Evolutionary conservation across 23 tunicate species (phyloP), one percentile per base, ranked within the genome.

Genomic region (Trididemnum nubilum): DNA sequence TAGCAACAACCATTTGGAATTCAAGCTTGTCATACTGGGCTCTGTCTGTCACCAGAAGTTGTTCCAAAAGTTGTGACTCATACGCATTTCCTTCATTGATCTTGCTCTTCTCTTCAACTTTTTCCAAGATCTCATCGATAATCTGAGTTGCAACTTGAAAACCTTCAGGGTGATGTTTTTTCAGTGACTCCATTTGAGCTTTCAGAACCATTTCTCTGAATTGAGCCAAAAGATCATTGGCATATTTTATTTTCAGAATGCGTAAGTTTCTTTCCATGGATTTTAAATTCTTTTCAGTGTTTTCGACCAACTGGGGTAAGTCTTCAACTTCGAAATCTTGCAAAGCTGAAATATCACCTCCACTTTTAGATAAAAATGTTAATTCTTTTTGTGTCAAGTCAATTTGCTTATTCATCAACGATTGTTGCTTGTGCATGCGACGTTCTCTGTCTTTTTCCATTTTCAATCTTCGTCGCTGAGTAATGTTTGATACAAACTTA

Each of bases 101-200:
- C 2, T 77, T 33, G 7, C 23, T 19, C 1, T 81, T 65, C 0
- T 38, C 52, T 2, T 58, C 64, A 39, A 86, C 52, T 0, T 31
- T 58, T 54, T 86, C 83, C 54, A 86, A 91, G 9, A 67, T 33
- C 3, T 30, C 18, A 31, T 67, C 74, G 33, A 67, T 67, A 4
- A 67, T 67, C 74, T 38, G 33, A 32, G 3, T 24, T 37, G 38
- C 38, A 33, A 33, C 25, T 32, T 32, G 38, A 67, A 67, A 21
- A 4, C 21, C 38, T 24, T 67, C 74, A 31, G 74, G 74, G n/a
- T 67, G 38, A 5, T 67, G 15, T 30, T 15, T n/a, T 33, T 33
- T 67, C 25, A 67, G 33, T 12, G 74, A 12, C 4, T 67, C 74
- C 37, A 67, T 67, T 32, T 67, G 38, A 12, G 22, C 74, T 67